Evolutionary conservation across 2,888 invertebrate genomes (phyloP), one percentile per base, ranked within the genome.

Genomic region (Tholera decimalis): DNA sequence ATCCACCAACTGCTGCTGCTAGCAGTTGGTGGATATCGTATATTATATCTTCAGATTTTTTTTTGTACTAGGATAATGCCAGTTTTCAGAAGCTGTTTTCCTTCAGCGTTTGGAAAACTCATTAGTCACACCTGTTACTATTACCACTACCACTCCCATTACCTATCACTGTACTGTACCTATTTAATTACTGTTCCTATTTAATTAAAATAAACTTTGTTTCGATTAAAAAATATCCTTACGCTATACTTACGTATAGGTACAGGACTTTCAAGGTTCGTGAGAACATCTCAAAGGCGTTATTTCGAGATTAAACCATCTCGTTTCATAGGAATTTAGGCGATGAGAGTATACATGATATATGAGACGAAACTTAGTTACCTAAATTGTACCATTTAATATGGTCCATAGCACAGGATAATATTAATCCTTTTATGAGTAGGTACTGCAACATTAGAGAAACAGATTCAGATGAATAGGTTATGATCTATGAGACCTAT

Each of bases 331-430:
- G 67, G 62, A 62, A 46, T 51, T 62, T 57, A 46, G n/a, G 49
- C 56, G 75, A 75, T 74, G 26, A 79, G 68, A 59, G 67, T 74
- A 43, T 44, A 46, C 51, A 63, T 74, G 79, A 75, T 79, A 60
- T 74, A 75, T 63, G 49, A 62, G 13, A 15, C 37, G 18, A 41
- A 41, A 54, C 54, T 55, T n/a, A n/a, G 58, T 39, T 70, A 72
- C 35, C 39, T 56, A 47, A 26, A 77, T 33, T 44, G 20, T 44
- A 24, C 43, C 44, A 26, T 69, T 33, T 53, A 44, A 35, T 41
- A 47, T 33, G 35, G 47, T 33, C 41, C 22, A 24, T 49, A 30
- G n/a, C 15, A 28, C 22, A 13, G 5, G 8, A 24, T 28, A 44
- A 50, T 50, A 70, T 76, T 57, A 72, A 57, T 77, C 43, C 47